Conservation (phyloP, 2,888 invertebrate genomes). For the Rhamnusium bicolor region DNA sequence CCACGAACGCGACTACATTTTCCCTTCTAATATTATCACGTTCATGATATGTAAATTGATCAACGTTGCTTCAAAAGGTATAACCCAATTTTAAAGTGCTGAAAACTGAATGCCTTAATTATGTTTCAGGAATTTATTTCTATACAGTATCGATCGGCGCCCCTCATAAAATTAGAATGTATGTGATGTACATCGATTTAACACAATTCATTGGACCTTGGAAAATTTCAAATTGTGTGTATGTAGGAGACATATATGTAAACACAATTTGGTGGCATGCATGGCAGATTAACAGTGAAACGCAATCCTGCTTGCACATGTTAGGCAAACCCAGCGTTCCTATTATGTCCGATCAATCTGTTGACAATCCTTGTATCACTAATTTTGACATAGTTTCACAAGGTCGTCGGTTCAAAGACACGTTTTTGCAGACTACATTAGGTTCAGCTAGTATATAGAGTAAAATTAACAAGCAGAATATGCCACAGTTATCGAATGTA, state of each 20-base stretch:
- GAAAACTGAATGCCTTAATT: background rate
- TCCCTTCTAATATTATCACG: background rate
- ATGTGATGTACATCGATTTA: background rate
- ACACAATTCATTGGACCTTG: background rate
- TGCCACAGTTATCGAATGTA: too few relatives aligned
- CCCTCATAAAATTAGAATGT: background rate
- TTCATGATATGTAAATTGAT: background rate
- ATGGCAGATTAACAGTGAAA: background rate
- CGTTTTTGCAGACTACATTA: background rate
- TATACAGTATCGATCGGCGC: background rate
- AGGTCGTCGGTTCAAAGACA: background rate
- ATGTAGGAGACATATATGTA: too few relatives aligned
- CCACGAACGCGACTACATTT: background rate
- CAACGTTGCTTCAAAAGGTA: background rate
- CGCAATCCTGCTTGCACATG: background rate
- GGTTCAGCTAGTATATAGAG: background rate
- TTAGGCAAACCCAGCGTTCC: background rate
- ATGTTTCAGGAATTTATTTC: background rate
- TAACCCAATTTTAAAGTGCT: background rate
- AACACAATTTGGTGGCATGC: too few relatives aligned
- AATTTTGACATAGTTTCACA: slow-evolving; percentile 4
- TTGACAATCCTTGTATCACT: background rate
- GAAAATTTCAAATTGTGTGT: background rate
- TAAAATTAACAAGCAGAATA: background rate
- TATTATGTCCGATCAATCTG: background rate